phyloP scores from a whole-genome alignment of 1,140 invertebrate species.

The Copidosoma floridanum region DNA sequence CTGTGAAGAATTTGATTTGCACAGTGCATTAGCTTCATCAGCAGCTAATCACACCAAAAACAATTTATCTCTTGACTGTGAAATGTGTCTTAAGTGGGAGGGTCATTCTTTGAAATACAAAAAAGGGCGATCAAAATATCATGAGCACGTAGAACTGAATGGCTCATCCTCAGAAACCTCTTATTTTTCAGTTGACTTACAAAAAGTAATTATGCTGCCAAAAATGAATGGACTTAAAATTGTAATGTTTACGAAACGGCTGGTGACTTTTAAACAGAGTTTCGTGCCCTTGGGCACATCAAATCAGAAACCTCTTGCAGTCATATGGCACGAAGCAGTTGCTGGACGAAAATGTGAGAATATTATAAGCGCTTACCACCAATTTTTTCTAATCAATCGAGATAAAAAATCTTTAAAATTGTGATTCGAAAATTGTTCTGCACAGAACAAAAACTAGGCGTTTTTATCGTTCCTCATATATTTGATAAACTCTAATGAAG shows the following conservation, averaged over 20 bases:
- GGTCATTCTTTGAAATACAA: neutral
- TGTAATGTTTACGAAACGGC: neutral
- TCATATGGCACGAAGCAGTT: neutral
- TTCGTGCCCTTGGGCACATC: neutral
- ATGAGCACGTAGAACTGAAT: neutral
- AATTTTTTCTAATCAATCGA: neutral
- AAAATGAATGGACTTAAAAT: slow-evolving; percentile 34
- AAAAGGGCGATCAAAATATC: neutral
- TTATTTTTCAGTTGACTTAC: slow-evolving; percentile 16
- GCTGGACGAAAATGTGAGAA: neutral
- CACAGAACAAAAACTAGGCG: neutral
- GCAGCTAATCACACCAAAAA: neutral
- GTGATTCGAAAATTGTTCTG: slow-evolving; percentile 1
- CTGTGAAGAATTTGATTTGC: slow-evolving; percentile 29
- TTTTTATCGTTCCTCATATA: neutral
- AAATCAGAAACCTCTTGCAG: neutral
- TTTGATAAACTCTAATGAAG: neutral
- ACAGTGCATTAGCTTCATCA: too few relatives aligned
- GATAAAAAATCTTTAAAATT: neutral
- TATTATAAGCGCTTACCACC: neutral
- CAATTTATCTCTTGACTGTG: neutral
- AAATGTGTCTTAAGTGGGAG: neutral
- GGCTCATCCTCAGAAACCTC: neutral
- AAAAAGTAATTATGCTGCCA: slow-evolving; percentile 41
- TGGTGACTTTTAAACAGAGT: neutral